Base-by-base conservation (phyloP, 2,797 vertebrate genomes). In the Amblyopsis hoosieri region DNA sequence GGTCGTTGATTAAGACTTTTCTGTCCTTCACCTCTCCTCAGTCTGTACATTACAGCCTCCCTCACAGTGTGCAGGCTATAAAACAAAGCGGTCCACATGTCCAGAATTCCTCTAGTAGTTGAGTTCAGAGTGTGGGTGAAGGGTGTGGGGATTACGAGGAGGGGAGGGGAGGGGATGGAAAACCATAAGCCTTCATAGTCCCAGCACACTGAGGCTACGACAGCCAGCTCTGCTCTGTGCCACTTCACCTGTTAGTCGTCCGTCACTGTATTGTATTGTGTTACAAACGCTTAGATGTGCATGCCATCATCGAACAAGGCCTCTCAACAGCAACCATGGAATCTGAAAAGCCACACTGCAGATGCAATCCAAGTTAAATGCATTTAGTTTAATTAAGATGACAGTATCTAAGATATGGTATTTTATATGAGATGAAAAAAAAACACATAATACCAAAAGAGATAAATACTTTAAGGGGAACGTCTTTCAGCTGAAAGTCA, bases 231-330 rank as follows among this genome's bases (percentile, higher is more conserved):
- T 72, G 65, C 64, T 80, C 69, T 72, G 71, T 64, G 62, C 68
- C n/a, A 6, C 72, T 57, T 85, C 89, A 90, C 85, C 89, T 90
- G 89, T 74, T 85, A 57, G 82, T 79, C 78, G 81, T 90, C 89
- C 73, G 73, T 90, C 86, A 89, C 51, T 63, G 73, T n/a, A 77
- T 76, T 82, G 72, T 78, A 71, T 73, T 64, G 62, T 15, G 23
- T 29, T 52, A 19, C 15, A 19, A 42, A 42, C 37, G 4, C 59
- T 52, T 14, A 56, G 15, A 45, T 33, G 54, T 55, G 54, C 4
- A 14, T 19, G 52, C 37, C 58, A 51, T 46, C 57, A 57, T 3
- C 46, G 29, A 8, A 13, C 31, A 19, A 33, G 17, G 13, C 64
- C 15, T 54, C 7, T 13, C 55, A 52, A 62, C 15, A 46, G 60